These are phyloP conservation scores for Pachyrhynchus sulphureomaculatus DNA, from an alignment of 1,140 invertebrate genomes.

Conservation along the genomic window DNA sequence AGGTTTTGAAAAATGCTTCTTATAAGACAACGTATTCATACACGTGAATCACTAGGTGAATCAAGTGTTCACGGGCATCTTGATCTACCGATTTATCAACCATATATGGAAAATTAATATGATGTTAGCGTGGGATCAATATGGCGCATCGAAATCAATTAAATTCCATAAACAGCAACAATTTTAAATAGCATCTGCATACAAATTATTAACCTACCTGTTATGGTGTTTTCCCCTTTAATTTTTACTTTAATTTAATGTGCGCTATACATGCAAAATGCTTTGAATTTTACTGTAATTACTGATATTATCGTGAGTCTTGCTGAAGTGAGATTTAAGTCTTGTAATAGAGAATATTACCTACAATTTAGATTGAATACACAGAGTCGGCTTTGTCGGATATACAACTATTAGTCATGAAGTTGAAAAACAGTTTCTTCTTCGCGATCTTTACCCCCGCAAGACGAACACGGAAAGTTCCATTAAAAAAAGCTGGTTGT, in stretches of 20 bases:
- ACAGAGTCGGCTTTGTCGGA: background rate
- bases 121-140: constrained; percentile 5
- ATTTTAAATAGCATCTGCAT: constrained; percentile 17
- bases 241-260: constrained; percentile 8
- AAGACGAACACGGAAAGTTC: too few relatives aligned
- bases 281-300: constrained; percentile 28
- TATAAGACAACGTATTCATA: too few relatives aligned
- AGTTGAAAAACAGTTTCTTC: too few relatives aligned
- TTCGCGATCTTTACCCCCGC: too few relatives aligned
- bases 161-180: constrained; percentile 13
- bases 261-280: constrained; percentile 13
- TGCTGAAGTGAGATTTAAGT: constrained; percentile 30
- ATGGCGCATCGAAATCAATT: constrained; percentile 22
- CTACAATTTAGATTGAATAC: constrained; percentile 25
- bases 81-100: background rate
- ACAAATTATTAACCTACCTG: constrained; percentile 22
- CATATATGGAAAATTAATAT: constrained; percentile 16
- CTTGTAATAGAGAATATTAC: constrained; percentile 34
- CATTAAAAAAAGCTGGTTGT: too few relatives aligned
- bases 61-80: background rate
- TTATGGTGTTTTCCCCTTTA: constrained; percentile 1
- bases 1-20: too few relatives aligned
- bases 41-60: too few relatives aligned
- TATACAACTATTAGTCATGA: too few relatives aligned
- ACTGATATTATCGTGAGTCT: constrained; percentile 33